Base-by-base conservation (phyloP, 1,140 invertebrate genomes). In the Diabrotica undecimpunctata region DNA sequence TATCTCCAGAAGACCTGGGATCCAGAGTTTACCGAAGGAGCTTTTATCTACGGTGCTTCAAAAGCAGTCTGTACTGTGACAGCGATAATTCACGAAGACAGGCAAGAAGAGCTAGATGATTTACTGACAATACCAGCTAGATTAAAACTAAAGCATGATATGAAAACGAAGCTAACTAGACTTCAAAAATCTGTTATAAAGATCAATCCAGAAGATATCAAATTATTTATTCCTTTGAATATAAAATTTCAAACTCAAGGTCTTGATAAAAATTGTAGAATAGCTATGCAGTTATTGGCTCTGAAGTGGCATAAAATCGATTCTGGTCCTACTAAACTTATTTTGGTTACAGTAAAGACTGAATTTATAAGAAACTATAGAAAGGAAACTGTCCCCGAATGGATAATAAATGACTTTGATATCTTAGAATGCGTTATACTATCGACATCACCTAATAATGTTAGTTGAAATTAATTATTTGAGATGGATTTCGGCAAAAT, bases 21-120 rank as follows among this genome's bases (percentile, higher is more conserved):
- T 58, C 73, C 74, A 2, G 74, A 77, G 25, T 79, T 79, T 65
- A 68, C 70, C 8, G 77, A 79, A 66, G 77, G 77, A 0, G 76
- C 74, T 7, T 79, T 79, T 60, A 79, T 79, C 38, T 78, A 74
- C 53, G 77, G 77, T 14, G 63, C 62, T 10, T 72, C 66, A 0
- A 69, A 72, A 37, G 77, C 77, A 5, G 71, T 79, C 41, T 79
- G 77, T 58, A 66, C 66, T 53, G 76, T 79, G 54, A 77, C 76
- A 0, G 71, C 77, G 50, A 78, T 78, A 55, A 77, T 79, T n/a
- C 66, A 71, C 62, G 51, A 56, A 5, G 67, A 74, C 51, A 71
- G 71, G 46, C 65, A 64, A 0, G 62, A 76, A 9, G 64, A 75
- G 56, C 64, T 79, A 7, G 65, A 74, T 5, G 66, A 64, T 55